Evolutionary conservation across 2,888 invertebrate species (phyloP).

Genomic region (Eulithis prunata): DNA sequence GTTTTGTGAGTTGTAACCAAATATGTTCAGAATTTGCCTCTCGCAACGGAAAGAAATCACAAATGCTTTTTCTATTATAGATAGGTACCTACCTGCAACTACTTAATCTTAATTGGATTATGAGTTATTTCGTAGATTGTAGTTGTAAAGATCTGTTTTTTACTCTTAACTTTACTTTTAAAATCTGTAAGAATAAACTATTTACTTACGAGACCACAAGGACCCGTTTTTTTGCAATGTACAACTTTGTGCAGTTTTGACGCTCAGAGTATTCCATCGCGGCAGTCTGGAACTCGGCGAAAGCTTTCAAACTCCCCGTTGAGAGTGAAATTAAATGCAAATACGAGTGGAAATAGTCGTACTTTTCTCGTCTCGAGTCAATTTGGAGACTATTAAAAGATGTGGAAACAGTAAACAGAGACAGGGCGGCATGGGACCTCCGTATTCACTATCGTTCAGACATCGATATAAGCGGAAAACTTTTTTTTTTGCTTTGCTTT

Average conservation of each 20-base stretch:
- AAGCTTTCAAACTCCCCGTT: conserved; percentile 19
- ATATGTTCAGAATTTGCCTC: not conserved
- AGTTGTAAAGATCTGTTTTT: no score
- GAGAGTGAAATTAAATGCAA: conserved; percentile 42
- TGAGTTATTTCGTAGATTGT: no score
- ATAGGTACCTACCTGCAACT: no score
- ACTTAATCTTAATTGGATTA: no score
- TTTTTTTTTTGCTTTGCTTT: no score
- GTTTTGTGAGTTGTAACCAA: not conserved
- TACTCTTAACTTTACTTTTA: not conserved
- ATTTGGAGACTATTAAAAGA: conserved; percentile 40
- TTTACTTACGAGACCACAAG: not conserved
- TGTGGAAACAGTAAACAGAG: conserved; percentile 36
- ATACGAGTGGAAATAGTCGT: conserved; percentile 33
- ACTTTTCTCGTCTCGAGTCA: conserved; percentile 39
- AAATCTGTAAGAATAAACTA: not conserved
- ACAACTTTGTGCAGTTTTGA: conserved; percentile 2
- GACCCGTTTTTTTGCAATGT: not conserved
- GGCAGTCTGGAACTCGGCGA: conserved; percentile 13
- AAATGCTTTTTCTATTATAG: no score
- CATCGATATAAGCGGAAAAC: not conserved
- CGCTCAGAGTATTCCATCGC: conserved; percentile 17
- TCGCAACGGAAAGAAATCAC: no score
- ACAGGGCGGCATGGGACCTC: conserved; percentile 7
- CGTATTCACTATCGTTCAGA: conserved; percentile 3